Conservation (phyloP, 2,113 vertebrate species). For the Neopipo cinnamomea region DNA sequence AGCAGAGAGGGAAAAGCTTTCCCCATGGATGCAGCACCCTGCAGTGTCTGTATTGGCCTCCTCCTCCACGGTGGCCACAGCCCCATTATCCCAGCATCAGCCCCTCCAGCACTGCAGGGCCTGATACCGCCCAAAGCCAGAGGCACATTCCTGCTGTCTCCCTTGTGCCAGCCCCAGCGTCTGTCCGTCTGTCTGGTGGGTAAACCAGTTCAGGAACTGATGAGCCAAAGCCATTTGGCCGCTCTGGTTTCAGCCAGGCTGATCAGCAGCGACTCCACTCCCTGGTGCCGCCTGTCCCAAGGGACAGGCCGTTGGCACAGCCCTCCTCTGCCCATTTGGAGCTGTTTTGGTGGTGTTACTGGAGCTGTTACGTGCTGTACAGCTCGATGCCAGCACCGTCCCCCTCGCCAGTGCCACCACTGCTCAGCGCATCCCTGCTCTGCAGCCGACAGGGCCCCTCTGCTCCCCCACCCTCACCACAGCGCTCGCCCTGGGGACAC, state of each 20-base stretch:
- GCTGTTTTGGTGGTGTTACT: rapidly evolving
- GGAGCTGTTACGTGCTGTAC: no score
- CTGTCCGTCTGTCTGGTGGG: background rate
- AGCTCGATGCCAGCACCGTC: rapidly evolving
- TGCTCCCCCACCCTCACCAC: background rate
- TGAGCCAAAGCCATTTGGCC: background rate
- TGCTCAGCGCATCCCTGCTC: background rate
- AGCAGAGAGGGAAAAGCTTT: background rate
- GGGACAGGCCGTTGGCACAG: background rate
- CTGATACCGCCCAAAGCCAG: background rate
- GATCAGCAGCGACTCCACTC: background rate
- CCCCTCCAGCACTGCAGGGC: background rate
- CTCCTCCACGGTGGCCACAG: background rate
- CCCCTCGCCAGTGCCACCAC: background rate
- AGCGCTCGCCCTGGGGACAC: background rate
- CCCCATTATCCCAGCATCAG: background rate
- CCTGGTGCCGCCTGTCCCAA: background rate
- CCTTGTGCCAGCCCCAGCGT: background rate
- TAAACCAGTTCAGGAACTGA: conserved; percentile 30
- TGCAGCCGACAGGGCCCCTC: background rate
- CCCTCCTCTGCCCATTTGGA: background rate
- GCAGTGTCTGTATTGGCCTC: rapidly evolving
- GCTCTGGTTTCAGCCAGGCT: background rate
- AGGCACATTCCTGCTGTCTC: background rate
- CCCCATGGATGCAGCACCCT: background rate